Conservation (phyloP, 1,140 invertebrate species). For the Plodia interpunctella region DNA sequence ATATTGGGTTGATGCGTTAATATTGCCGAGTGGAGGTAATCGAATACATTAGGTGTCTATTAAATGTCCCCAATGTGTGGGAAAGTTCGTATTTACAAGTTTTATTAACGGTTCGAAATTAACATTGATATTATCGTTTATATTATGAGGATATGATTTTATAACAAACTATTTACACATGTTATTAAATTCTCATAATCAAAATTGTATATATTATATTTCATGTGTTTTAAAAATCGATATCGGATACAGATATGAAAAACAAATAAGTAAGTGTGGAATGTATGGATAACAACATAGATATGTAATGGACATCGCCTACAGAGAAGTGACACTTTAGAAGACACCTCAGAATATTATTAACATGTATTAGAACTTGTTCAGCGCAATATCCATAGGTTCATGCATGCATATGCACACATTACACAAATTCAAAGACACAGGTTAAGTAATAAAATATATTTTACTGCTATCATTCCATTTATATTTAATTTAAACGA, state of each 20-base stretch:
- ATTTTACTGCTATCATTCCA: too few species aligned
- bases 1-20: neutral
- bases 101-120: slow-evolving; percentile 34
- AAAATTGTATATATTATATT: slow-evolving; percentile 52
- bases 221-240: slow-evolving; percentile 33
- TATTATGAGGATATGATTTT: slow-evolving; percentile 36
- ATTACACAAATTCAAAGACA: neutral
- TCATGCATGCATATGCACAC: neutral
- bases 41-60: slow-evolving; percentile 13
- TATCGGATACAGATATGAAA: slow-evolving; percentile 42
- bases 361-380: slow-evolving; percentile 31
- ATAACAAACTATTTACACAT: slow-evolving; percentile 36
- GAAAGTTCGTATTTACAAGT: slow-evolving; percentile 36
- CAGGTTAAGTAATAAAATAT: too few species aligned
- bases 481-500: too few species aligned
- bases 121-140: slow-evolving; percentile 36
- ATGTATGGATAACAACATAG: slow-evolving; percentile 24
- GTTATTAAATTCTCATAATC: slow-evolving; percentile 54
- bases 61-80: slow-evolving; percentile 34
- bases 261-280: slow-evolving; percentile 41
- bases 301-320: slow-evolving; percentile 40
- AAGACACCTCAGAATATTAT: slow-evolving; percentile 38
- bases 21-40: neutral
- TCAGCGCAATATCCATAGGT: neutral
- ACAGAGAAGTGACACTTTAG: slow-evolving; percentile 42